Percentiles rank a stretch among this genome's conserved stretches.
Evolutionary conservation across 2,113 vertebrate genomes (phyloP).

Genomic region (Nematolebias whitei): DNA sequence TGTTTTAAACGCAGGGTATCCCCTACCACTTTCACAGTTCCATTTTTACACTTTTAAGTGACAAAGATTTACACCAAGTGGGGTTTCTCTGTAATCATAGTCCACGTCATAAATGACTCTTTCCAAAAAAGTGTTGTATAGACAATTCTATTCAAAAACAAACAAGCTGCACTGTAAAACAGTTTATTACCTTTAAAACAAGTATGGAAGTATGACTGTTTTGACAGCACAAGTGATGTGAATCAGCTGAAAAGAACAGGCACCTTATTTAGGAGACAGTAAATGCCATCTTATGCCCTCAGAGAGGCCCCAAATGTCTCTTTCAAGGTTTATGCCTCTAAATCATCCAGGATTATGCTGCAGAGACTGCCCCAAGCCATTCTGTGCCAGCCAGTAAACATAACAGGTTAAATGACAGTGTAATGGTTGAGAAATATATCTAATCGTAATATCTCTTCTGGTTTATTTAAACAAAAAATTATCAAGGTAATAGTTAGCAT

Average conservation of each 20-base stretch:
- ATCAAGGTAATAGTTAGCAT: not conserved
- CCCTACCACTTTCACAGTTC: too few species aligned
- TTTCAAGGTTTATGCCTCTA: not conserved
- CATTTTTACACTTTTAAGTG: too few species aligned
- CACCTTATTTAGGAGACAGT: slow-evolving; percentile 3
- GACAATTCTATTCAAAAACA: not conserved
- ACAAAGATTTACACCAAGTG: too few species aligned
- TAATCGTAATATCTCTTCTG: slow-evolving; percentile 11
- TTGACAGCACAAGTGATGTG: not conserved
- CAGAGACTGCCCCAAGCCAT: slow-evolving; percentile 12
- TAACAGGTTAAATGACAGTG: slow-evolving; percentile 22
- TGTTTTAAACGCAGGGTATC: too few species aligned
- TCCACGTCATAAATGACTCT: not conserved
- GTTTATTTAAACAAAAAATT: slow-evolving; percentile 11
- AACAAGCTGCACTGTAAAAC: not conserved
- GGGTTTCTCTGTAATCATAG: too few species aligned
- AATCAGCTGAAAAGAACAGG: slow-evolving; percentile 4
- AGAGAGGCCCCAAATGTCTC: slow-evolving; percentile 1
- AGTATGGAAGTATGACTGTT: not conserved
- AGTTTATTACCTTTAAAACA: not conserved
- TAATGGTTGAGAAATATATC: slow-evolving; percentile 16
- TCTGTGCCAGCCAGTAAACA: slow-evolving; percentile 22
- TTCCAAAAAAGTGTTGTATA: not conserved
- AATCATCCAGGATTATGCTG: slow-evolving; percentile 26
- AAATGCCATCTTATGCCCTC: not conserved